Evolutionary conservation across 1,140 invertebrate genomes (phyloP).

Genomic region (Gryllus bimaculatus): DNA sequence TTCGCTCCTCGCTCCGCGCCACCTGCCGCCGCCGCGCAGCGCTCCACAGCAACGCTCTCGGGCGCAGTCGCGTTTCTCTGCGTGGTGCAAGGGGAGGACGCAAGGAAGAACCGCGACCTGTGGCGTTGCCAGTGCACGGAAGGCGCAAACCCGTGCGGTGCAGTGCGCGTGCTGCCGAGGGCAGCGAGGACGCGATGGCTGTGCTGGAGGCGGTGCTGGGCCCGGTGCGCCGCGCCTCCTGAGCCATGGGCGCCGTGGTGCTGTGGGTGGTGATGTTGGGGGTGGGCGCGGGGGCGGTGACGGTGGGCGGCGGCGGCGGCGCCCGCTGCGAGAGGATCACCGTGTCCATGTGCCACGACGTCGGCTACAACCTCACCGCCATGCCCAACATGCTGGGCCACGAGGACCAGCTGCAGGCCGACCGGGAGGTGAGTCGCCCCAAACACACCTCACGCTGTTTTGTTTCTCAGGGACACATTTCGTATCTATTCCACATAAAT

Average conservation of each 20-base stretch:
- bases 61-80: no score
- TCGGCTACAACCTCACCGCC: constrained; percentile 80
- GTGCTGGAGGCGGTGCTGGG: background rate
- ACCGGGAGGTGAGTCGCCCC: constrained; percentile 48
- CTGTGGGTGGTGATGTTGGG: background rate
- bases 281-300: background rate
- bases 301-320: constrained; percentile 28
- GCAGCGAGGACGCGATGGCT: background rate
- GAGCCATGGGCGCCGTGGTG: constrained; percentile 26
- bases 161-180: constrained; percentile 3
- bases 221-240: background rate
- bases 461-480: no score
- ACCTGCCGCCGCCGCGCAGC: no score
- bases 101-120: no score
- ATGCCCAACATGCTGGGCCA: constrained; percentile 78
- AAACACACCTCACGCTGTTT: background rate
- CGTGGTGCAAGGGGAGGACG: no score
- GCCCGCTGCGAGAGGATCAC: constrained; percentile 67
- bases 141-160: no score
- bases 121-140: no score
- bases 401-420: constrained; percentile 61
- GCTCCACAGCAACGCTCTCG: no score
- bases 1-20: no score
- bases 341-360: constrained; percentile 67
- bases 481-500: no score